These are phyloP conservation scores for Napeogenes inachia DNA, from an alignment of 2,888 invertebrate species.

Conservation along the genomic window DNA sequence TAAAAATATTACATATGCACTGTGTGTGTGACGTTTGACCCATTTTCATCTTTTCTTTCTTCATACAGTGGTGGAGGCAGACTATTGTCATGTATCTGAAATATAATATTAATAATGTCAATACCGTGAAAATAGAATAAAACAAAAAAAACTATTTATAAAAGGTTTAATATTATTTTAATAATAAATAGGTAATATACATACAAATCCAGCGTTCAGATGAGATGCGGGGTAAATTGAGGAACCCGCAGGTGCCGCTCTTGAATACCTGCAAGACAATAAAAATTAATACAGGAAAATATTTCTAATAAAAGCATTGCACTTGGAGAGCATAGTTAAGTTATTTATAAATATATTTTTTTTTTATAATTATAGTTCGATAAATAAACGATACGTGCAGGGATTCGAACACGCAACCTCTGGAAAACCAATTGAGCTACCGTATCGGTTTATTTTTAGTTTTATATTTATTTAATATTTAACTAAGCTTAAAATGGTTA, in stretches of 20 bases:
- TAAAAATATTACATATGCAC: constrained; percentile 34
- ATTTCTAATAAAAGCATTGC: too few species aligned
- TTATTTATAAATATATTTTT: too few species aligned
- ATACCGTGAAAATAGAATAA: background rate
- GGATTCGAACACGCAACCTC: too few species aligned
- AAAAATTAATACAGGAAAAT: background rate
- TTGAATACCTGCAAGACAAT: constrained; percentile 50
- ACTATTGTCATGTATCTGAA: constrained; percentile 64
- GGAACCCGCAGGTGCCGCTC: constrained; percentile 48
- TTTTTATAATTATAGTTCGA: too few species aligned
- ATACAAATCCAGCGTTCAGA: constrained; percentile 65
- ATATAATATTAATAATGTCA: constrained; percentile 18
- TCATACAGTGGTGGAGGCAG: constrained; percentile 64
- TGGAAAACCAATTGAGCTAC: too few species aligned
- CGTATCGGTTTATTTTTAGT: too few species aligned
- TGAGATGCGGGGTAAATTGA: constrained; percentile 51
- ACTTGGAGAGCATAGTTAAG: too few species aligned
- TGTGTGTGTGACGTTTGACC: constrained; percentile 35
- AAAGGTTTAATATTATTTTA: background rate
- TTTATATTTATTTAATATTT: too few species aligned
- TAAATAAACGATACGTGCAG: too few species aligned
- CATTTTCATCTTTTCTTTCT: constrained; percentile 47
- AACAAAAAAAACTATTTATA: background rate
- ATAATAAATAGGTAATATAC: constrained; percentile 31
- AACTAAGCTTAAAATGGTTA: too few species aligned